A percentile compares a stretch with the other conserved stretches of the same genome.
These are phyloP conservation scores for Lutraria rhynchaena DNA, from an alignment of 1,140 invertebrate genomes.

Conservation along the genomic window DNA sequence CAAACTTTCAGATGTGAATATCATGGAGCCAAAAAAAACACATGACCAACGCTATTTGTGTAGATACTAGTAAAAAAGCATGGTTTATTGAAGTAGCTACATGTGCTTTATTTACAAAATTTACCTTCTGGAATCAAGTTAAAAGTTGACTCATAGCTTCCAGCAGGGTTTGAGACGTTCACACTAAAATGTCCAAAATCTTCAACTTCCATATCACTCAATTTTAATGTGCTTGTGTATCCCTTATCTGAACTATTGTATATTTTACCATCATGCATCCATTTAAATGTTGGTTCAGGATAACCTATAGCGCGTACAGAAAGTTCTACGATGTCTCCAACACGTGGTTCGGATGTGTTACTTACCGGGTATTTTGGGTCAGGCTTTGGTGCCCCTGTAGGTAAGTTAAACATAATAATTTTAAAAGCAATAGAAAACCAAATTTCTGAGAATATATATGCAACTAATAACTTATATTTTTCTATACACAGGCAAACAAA, in stretches of 20 bases:
- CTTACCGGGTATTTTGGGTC: not conserved
- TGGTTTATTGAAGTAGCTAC: too few species aligned
- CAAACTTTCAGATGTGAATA: too few species aligned
- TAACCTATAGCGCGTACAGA: not conserved
- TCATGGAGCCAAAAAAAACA: too few species aligned
- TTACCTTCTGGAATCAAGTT: slow-evolving; percentile 5
- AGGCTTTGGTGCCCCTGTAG: not conserved
- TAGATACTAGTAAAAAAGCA: too few species aligned
- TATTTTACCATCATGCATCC: not conserved
- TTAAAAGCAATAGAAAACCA: too few species aligned
- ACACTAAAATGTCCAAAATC: not conserved
- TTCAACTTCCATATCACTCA: too few species aligned
- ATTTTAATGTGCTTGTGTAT: not conserved
- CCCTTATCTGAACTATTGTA: not conserved
- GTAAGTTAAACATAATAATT: not conserved
- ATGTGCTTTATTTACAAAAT: too few species aligned
- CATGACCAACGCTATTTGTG: too few species aligned
- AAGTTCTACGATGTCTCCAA: not conserved
- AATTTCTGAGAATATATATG: too few species aligned
- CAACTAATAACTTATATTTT: too few species aligned
- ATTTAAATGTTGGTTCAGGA: not conserved
- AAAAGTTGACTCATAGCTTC: not conserved
- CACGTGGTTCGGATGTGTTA: not conserved
- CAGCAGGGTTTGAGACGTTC: not conserved
- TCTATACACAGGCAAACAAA: too few species aligned